Evolutionary conservation across 1,140 invertebrate genomes (phyloP).

Genomic region (Scylla paramamosain): DNA sequence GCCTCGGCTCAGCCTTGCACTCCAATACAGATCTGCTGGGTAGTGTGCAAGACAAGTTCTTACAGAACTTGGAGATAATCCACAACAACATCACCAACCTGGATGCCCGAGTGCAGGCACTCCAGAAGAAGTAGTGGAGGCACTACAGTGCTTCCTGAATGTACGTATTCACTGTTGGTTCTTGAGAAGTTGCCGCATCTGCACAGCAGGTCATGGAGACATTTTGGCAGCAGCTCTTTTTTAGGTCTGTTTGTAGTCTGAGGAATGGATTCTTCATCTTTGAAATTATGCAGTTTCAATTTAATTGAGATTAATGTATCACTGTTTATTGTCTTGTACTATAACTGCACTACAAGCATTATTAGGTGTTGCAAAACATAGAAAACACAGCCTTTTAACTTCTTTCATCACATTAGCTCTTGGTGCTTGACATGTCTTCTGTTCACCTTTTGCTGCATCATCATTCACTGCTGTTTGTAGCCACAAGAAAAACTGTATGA

Average conservation of each 20-base stretch:
- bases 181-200: not conserved
- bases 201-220: not conserved
- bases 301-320: not conserved
- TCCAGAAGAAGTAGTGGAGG: constrained; percentile 77
- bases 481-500: not conserved
- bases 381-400: not conserved
- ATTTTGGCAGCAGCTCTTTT: not conserved
- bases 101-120: constrained; percentile 86
- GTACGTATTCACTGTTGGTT: not conserved
- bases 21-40: constrained; percentile 89
- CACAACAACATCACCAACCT: constrained; percentile 88
- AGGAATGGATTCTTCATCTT: not conserved
- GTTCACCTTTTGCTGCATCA: too few species aligned
- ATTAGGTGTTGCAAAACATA: not conserved
- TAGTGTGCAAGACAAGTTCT: constrained; percentile 90
- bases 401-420: not conserved
- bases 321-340: not conserved
- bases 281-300: not conserved
- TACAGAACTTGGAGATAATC: constrained; percentile 86
- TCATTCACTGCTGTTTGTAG: too few species aligned
- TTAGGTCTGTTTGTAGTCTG: not conserved
- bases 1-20: constrained; percentile 86
- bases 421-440: not conserved
- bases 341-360: not conserved
- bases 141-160: not conserved